Evolutionary conservation across 2,113 vertebrate genomes (phyloP), one percentile per base, ranked within the genome.

Genomic region (Telmatochromis sp.): DNA sequence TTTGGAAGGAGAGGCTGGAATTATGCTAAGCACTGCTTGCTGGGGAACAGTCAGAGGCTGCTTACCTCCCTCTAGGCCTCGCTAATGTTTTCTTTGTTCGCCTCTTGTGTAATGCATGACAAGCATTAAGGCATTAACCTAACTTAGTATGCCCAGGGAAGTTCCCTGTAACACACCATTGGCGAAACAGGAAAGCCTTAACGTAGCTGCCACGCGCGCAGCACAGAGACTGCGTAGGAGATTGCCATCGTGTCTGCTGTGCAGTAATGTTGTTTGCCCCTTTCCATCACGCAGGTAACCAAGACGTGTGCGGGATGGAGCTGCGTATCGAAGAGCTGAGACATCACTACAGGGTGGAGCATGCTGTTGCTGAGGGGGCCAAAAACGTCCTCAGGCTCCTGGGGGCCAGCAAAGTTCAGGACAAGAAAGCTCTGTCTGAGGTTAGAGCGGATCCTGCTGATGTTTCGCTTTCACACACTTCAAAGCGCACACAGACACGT

Each of bases 301-400:
- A 97, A 0, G 97, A 98, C 87, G 84, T 97, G 31, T 97, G 96
- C 6, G 96, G 96, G 1, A 93, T 97, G 88, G 98, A 98, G 95
- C 94, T 98, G 87, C 97, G 97, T 40, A 97, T 98, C 1, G 98
- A 98, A 86, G 98, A 98, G 94, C 95, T 98, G 83, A 94, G 98
- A 37, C 98, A 98, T 86, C 98, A 98, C 92, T 98, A 97, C 94
- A 95, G 97, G 12, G 97, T 98, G 42, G 98, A 98, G 78, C 97
- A 98, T 9, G 98, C 98, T 0, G 97, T 98, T 7, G 97, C 97
- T 0, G 98, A 98, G 91, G 98, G 98, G 6, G 98, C 98, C 83
- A 98, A 98, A 93, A 98, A 98, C 5, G 97, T 97, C 7, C 94
- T 98, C 40, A 93, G 97, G 9, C 95, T 98, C 71, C 95, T 98